Base-by-base conservation (phyloP, 2,888 invertebrate species). In the Aporophyla lueneburgensis region DNA sequence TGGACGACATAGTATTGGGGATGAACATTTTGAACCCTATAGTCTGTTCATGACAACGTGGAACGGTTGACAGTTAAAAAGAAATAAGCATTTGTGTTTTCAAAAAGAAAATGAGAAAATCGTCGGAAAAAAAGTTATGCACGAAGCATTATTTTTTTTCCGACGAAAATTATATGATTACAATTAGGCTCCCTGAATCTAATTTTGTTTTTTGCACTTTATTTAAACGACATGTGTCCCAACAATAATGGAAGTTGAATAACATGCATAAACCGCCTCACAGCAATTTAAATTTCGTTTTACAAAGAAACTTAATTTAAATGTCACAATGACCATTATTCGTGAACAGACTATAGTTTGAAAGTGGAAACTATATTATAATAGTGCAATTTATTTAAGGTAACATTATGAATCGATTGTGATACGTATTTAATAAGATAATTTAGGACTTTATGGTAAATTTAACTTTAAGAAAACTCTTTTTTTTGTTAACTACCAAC, bases 401-500 rank as follows among this genome's bases (percentile, higher is more conserved):
- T 87, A 88, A 87, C 78, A 92, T 93, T 93, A 94, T 93, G 92
- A 96, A 94, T 94, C 92, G 88, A 96, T 94, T 96, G 96, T 96
- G 96, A 96, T 96, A 96, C 90, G 89, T 95, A 94, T 90, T 88
- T 88, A 80, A 87, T 92, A 92, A 91, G 91, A 73, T 78, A 83
- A 81, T 78, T 76, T 74, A 74, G 76, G 49, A 71, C 43, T 12
- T 61, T 74, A 63, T 54, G 43, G 27, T 72, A 66, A 68, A 65
- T 75, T 5, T 78, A 82, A 73, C 9, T 49, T 27, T 76, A 80
- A 71, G 54, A 49, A 65, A 68, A 65, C 14, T 21, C 6, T 19
- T 56, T 59, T 14, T 62, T 71, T 71, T 59, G 7, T 54, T 63
- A 53, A 24, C 14, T 62, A 40, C 21, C 27, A n/a, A 51, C n/a